Base-by-base conservation (phyloP, 1,140 invertebrate genomes). In the Agraylea sexmaculata region DNA sequence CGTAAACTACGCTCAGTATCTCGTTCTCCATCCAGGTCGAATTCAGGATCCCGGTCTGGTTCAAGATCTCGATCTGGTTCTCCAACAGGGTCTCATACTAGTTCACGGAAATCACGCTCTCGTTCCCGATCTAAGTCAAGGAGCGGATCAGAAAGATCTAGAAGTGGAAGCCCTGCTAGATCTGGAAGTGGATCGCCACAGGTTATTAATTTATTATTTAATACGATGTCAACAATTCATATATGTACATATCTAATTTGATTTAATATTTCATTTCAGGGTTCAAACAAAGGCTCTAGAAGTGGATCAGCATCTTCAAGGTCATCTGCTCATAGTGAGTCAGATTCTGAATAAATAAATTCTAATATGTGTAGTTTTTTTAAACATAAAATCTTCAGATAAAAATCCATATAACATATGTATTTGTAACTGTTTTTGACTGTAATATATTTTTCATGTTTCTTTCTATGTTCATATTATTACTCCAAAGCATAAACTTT, bases 181-280 rank as follows among this genome's bases (percentile, higher is more conserved):
- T 65, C 62, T 1, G 49, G 37, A 0, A 66, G 62, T 45, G 64
- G 62, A 1, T 65, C 64, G 3, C 55, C 54, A 56, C 59, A 56
- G 51, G 64, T 65, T 39, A 30, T 29, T 22, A 17, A 46, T 8
- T 19, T 12, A n/a, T 23, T 33, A 40, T 34, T 35, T 37, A 3
- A 20, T 21, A 2, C 17, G 15, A 15, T 27, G 13, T 37, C 17
- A 28, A 27, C 8, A 27, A 15, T 7, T 7, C 11, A 6, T 15
- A 22, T 3, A 37, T 37, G 11, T 23, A 15, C 11, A 37, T 15
- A n/a, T 37, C n/a, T 23, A 37, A 37, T 25, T 37, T 37, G 16
- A 37, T 6, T 25, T 25, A 25, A 25, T 25, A 25, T n/a, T n/a
- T n/a, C n/a, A n/a, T 44, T 44, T 20, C 22, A 45, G 43, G 38